Evolutionary conservation across 1,140 invertebrate genomes (phyloP), one percentile per base, ranked within the genome.

Genomic region (Caenorhabditis latens): DNA sequence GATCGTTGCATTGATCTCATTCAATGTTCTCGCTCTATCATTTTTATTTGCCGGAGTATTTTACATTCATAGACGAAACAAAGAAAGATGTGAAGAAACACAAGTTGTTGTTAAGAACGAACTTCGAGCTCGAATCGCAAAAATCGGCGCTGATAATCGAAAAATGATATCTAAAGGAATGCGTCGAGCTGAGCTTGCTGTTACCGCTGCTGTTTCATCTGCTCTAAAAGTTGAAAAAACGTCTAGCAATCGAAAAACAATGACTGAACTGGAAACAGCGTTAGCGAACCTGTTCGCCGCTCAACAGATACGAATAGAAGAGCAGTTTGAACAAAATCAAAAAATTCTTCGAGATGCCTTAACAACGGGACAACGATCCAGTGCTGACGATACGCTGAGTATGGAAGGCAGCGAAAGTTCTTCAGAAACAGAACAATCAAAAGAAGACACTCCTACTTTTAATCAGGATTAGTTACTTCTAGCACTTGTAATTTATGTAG

Each of bases 51-150:
- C 71, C n/a, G 46, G 71, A 11, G 71, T 79, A 13, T 79, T 79
- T 46, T 79, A 79, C 71, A 79, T 79, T 50, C 71, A 79, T n/a
- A 42, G 71, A 79, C 50, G 71, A 79, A 79, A 79, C n/a, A 79
- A 79, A 42, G 71, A 79, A 50, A 16, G 71, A n/a, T 79, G 71
- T n/a, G 71, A 79, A 14, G 71, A 79, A 24, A 79, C 71, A 13
- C 43, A 79, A 14, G 4, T 13, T 0, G 50, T 50, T 48, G 71
- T 79, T 19, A 50, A n/a, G 21, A 79, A 79, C 14, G 71, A 79
- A 79, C 11, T 79, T 13, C 24, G 46, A 79, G 46, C 46, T 50
- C 43, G 71, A 53, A 79, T 79, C 7, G 71, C 71, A 5, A 79
- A 79, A 79, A 21, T 79, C 11, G 71, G 71, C 24, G n/a, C 24